A percentile compares a stretch with the other conserved stretches of the same genome.
phyloP scores from a whole-genome alignment of 2,113 vertebrate species.

The Taurulus bubalis region DNA sequence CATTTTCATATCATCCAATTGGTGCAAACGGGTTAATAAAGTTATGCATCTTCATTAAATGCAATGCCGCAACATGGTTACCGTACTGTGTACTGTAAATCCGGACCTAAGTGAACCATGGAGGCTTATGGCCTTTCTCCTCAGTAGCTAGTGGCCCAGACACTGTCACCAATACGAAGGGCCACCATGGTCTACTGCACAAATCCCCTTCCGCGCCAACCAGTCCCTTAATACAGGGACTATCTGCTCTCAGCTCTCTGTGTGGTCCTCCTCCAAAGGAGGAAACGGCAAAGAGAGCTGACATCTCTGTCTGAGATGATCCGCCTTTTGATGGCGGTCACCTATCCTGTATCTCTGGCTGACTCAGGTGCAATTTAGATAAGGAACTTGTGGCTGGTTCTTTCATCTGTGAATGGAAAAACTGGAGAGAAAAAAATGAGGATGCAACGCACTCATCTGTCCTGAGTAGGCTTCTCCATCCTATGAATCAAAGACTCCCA shows the following conservation, averaged over 20 bases:
- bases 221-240: slow-evolving; percentile 50
- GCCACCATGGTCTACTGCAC: slow-evolving; percentile 76
- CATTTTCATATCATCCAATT: neutral
- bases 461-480: neutral
- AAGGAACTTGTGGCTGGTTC: slow-evolving; percentile 1
- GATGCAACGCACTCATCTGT: slow-evolving; percentile 5
- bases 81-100: slow-evolving; percentile 25
- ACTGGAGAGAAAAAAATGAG: neutral
- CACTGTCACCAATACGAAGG: slow-evolving; percentile 45
- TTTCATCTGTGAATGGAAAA: slow-evolving; percentile 6
- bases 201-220: slow-evolving; percentile 72
- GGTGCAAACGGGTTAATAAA: neutral
- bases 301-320: slow-evolving; percentile 40
- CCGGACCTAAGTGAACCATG: slow-evolving; percentile 25
- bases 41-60: neutral
- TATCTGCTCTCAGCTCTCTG: slow-evolving; percentile 63
- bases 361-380: slow-evolving; percentile 27
- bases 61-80: neutral
- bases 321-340: slow-evolving; percentile 41
- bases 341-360: slow-evolving; percentile 20
- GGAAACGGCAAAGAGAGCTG: slow-evolving; percentile 59
- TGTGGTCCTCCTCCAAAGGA: slow-evolving; percentile 75
- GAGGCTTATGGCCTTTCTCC: slow-evolving; percentile 51
- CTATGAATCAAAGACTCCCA: slow-evolving; percentile 46
- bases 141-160: slow-evolving; percentile 27